Percentiles rank a stretch among this genome's conserved stretches.
Evolutionary conservation across 2,888 invertebrate species (phyloP).

Genomic region (Hyposoter didymator): DNA sequence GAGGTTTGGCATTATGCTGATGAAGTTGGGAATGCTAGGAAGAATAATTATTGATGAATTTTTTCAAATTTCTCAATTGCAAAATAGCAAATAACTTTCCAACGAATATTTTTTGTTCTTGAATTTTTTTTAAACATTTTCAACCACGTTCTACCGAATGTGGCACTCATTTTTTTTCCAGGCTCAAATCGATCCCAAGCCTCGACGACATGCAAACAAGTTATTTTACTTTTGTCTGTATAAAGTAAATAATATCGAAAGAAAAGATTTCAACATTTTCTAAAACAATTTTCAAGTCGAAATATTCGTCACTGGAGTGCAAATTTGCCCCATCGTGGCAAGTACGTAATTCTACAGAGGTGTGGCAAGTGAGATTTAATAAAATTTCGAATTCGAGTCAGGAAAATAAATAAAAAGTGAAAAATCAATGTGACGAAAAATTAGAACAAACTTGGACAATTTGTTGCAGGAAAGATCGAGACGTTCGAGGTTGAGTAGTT

Average conservation of each 20-base stretch:
- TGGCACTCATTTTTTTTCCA: background rate
- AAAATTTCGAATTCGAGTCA: background rate
- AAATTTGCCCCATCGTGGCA: too few species aligned
- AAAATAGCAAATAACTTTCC: background rate
- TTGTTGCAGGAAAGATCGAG: conserved; percentile 94
- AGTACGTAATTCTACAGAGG: too few species aligned
- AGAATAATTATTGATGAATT: background rate
- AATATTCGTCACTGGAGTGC: too few species aligned
- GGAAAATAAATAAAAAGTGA: conserved; percentile 14
- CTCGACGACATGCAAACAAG: too few species aligned
- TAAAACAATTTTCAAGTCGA: too few species aligned
- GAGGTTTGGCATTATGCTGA: conserved; percentile 90
- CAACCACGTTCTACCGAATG: background rate
- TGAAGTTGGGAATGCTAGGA: conserved; percentile 88
- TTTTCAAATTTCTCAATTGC: background rate
- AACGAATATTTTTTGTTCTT: background rate
- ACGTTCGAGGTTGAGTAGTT: conserved; percentile 91
- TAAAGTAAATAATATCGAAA: too few species aligned
- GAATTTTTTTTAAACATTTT: background rate
- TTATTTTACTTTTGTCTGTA: too few species aligned
- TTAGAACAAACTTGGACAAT: conserved; percentile 84
- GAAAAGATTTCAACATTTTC: too few species aligned
- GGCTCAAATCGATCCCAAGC: background rate
- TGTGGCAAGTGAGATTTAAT: too few species aligned
- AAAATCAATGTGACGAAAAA: background rate